Evolutionary conservation across 2,113 vertebrate species (phyloP).

Genomic region (Strigops habroptila): DNA sequence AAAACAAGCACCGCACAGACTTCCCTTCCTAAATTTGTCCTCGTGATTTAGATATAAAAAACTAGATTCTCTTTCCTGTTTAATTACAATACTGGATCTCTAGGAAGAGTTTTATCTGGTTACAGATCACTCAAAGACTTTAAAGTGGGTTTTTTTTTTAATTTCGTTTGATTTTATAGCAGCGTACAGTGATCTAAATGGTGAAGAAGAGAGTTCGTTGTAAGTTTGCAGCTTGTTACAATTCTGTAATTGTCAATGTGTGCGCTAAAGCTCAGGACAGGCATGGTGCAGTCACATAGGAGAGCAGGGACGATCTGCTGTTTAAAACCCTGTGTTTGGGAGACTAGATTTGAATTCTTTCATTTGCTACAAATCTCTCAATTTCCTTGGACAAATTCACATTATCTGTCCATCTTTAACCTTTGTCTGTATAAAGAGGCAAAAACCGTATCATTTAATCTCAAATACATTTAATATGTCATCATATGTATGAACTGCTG

Average conservation of each 20-base stretch:
- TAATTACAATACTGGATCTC: background rate
- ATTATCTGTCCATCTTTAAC: background rate
- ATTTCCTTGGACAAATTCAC: background rate
- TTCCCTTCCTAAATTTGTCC: background rate
- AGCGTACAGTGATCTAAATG: background rate
- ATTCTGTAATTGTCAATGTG: background rate
- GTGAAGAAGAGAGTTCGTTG: background rate
- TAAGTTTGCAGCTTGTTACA: background rate
- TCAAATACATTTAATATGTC: background rate
- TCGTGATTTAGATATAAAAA: background rate
- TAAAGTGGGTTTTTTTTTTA: background rate
- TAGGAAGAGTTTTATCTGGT: background rate
- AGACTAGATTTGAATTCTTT: background rate
- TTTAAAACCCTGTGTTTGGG: background rate
- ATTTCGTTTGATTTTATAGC: background rate
- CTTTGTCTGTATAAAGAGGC: background rate
- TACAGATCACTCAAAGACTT: background rate
- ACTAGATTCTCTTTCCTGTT: background rate
- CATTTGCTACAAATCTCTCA: background rate
- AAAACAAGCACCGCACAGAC: background rate
- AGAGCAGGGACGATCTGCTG: background rate
- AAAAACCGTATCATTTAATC: background rate
- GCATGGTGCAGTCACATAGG: background rate
- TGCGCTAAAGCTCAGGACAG: background rate
- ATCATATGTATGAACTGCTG: background rate